phyloP scores from a whole-genome alignment of 2,797 vertebrate genomes.

The Limnodromus scolopaceus region DNA sequence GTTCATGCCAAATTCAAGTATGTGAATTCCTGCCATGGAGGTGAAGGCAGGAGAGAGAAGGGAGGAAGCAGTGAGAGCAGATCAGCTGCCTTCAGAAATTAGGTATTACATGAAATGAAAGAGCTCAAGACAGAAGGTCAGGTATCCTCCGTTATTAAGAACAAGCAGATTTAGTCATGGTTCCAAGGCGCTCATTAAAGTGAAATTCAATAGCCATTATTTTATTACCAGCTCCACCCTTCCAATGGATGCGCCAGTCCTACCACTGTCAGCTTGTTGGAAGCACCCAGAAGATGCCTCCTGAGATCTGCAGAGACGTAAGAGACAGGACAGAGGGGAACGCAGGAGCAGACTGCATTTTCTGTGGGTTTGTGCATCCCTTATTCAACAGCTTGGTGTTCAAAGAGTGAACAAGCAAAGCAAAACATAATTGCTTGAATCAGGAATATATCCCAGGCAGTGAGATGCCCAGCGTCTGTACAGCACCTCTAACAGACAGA shows the following conservation, averaged over 20 bases:
- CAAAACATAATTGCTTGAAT: background rate
- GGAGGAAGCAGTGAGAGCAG: background rate
- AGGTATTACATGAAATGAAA: background rate
- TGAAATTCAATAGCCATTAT: slow-evolving; percentile 36
- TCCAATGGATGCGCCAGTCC: background rate
- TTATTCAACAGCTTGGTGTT: background rate
- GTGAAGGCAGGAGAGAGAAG: background rate
- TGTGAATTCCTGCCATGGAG: background rate
- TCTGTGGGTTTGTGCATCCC: background rate
- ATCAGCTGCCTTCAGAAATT: slow-evolving; percentile 29
- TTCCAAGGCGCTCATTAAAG: slow-evolving; percentile 6
- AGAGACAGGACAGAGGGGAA: background rate
- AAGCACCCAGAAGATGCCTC: background rate
- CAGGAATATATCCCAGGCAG: background rate
- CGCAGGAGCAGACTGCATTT: background rate
- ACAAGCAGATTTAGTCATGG: slow-evolving; percentile 28
- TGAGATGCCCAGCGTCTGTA: background rate
- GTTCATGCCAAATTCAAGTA: background rate
- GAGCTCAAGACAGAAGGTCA: slow-evolving; percentile 13
- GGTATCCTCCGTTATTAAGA: slow-evolving; percentile 14
- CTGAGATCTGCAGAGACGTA: background rate
- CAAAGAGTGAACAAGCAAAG: background rate
- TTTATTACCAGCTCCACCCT: slow-evolving; percentile 6
- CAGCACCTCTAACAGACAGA: background rate
- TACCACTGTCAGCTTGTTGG: background rate